Conservation (phyloP, 2,113 vertebrate genomes). For the Epinephelus fuscoguttatus region DNA sequence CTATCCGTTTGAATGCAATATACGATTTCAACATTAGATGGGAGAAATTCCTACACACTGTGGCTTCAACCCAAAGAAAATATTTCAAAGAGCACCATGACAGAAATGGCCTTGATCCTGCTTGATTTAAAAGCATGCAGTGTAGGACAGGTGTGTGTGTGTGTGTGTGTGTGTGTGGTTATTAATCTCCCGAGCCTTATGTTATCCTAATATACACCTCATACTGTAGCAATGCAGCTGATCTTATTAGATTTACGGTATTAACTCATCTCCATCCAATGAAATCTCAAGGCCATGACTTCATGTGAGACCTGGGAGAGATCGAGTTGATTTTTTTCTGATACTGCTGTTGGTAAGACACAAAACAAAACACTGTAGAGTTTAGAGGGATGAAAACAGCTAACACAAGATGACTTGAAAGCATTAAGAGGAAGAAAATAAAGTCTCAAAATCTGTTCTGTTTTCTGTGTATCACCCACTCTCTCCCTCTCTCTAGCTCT, state of each 20-base stretch:
- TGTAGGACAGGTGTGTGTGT: constrained; percentile 11
- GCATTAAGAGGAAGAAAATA: not conserved
- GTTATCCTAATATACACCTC: constrained; percentile 11
- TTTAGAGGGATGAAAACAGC: not conserved
- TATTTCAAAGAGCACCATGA: not conserved
- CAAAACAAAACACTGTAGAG: not conserved
- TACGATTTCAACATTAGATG: too few species aligned
- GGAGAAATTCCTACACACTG: too few species aligned
- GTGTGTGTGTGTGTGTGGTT: not conserved
- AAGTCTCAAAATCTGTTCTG: constrained; percentile 1
- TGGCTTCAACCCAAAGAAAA: not conserved
- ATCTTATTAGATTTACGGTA: constrained; percentile 10
- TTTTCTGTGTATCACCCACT: constrained; percentile 5
- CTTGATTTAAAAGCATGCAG: constrained; percentile 41
- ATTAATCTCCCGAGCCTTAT: constrained; percentile 27
- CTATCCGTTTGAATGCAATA: too few species aligned
- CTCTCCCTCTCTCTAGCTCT: constrained; percentile 7
- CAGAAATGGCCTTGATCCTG: constrained; percentile 27
- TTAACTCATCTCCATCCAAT: constrained; percentile 12
- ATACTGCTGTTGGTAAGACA: not conserved
- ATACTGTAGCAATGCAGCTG: not conserved
- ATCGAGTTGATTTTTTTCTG: not conserved
- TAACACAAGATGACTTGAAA: not conserved
- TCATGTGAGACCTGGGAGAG: not conserved
- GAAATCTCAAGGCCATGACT: constrained; percentile 7